Base-by-base conservation (phyloP, 1,140 invertebrate genomes). In the Drosophila ohnishii region DNA sequence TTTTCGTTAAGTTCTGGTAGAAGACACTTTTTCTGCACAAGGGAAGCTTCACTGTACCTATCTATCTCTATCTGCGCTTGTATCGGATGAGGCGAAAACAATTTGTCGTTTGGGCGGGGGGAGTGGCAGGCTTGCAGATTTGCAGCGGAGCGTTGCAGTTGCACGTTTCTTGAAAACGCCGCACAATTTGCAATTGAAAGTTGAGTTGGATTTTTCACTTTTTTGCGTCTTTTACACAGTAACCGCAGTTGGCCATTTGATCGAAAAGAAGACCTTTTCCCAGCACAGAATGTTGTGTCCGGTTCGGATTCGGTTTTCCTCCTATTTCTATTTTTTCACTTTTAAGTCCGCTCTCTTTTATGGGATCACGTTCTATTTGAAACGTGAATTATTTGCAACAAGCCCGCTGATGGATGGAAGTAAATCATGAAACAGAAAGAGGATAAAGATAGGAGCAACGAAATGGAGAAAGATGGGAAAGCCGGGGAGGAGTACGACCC, bases 321-420 rank as follows among this genome's bases (percentile, higher is more conserved):
- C n/a, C 4, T 28, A 8, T 25, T 25, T 47, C 25, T 10, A 11
- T 64, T 65, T 75, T 40, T 48, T 67, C 22, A 48, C 58, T 58
- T 67, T 48, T 44, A 55, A 50, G 32, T 58, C 53, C 45, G 44
- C 51, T 61, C 55, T 64, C 53, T 75, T 86, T 82, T 65, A 74
- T 80, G 77, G 86, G 84, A 88, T 80, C 84, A 88, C 84, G 84
- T 88, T 88, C 84, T 88, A 80, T 80, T 65, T 59, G 62, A 74
- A 77, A 88, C 84, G 84, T 88, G 84, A 88, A 88, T 69, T 84
- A 87, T 88, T 73, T 55, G 59, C 69, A 69, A 71, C 69, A 57
- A 80, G 77, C 60, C 66, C 40, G 48, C 69, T 66, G 74, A 74
- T 74, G 80, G 62, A 77, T 83, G 74, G 73, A 59, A 51, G 65